phyloP scores from a whole-genome alignment of 2,113 vertebrate species.

The Oreochromis niloticus region DNA sequence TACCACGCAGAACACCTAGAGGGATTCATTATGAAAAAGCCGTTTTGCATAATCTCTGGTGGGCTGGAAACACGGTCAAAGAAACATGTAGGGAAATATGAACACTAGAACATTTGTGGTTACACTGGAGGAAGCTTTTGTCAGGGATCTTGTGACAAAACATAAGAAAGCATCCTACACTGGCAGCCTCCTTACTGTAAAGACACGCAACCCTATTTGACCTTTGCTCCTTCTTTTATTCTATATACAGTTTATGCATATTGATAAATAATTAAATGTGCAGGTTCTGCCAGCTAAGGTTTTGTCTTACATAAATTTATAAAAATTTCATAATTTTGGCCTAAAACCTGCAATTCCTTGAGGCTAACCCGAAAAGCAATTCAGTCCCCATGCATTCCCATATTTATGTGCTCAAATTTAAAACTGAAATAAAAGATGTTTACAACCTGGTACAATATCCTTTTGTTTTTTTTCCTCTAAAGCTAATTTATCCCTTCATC shows the following conservation, averaged over 20 bases:
- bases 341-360: background rate
- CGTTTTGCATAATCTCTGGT: background rate
- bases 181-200: background rate
- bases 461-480: background rate
- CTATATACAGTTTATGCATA: background rate
- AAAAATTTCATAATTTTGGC: background rate
- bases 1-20: slow-evolving; percentile 33
- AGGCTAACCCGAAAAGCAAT: background rate
- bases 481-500: background rate
- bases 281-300: background rate
- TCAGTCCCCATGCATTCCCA: background rate
- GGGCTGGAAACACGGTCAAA: background rate
- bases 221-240: background rate
- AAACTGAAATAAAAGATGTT: background rate
- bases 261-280: background rate
- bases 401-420: background rate
- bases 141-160: background rate
- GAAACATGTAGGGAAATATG: background rate
- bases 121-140: background rate
- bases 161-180: background rate
- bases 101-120: background rate
- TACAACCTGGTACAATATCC: background rate
- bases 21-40: background rate
- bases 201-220: background rate
- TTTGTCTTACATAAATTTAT: background rate